Evolutionary conservation across 1,140 invertebrate species (phyloP).

Genomic region (Nephotettix cincticeps): DNA sequence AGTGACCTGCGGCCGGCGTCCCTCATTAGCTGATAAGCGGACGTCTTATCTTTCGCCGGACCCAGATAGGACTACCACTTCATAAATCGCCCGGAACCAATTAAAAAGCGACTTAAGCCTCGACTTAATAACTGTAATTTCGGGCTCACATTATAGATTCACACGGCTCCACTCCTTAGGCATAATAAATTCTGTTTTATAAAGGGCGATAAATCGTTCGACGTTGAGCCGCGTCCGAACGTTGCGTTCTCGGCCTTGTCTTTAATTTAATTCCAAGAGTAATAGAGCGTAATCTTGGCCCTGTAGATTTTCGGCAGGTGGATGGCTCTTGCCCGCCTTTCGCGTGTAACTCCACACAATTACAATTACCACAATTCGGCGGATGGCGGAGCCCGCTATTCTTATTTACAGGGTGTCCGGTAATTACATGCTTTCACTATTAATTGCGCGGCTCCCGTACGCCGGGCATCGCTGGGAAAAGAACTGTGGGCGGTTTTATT

Average conservation of each 20-base stretch:
- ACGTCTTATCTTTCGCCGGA: not conserved
- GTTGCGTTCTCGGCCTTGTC: not conserved
- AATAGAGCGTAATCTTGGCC: not conserved
- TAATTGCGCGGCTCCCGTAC: too few relatives aligned
- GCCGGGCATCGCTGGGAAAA: too few relatives aligned
- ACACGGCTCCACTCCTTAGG: not conserved
- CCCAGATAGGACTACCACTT: conserved; percentile 4
- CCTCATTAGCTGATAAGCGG: too few relatives aligned
- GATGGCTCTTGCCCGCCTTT: not conserved
- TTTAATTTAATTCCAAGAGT: conserved; percentile 2
- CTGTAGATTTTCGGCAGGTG: not conserved
- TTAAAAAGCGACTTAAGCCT: conserved; percentile 10
- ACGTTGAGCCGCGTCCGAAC: not conserved
- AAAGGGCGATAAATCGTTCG: not conserved
- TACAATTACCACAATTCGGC: too few relatives aligned
- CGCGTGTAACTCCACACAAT: not conserved
- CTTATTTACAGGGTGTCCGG: too few relatives aligned
- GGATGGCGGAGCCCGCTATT: too few relatives aligned
- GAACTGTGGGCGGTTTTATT: too few relatives aligned
- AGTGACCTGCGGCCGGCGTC: not conserved
- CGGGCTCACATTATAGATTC: conserved; percentile 3
- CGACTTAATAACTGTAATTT: conserved; percentile 4
- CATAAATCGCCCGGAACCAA: conserved; percentile 6
- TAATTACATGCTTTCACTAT: too few relatives aligned
- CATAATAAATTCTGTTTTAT: not conserved